Evolutionary conservation across 2,797 vertebrate genomes (phyloP).

Genomic region (Odontamblyopus rebecca): DNA sequence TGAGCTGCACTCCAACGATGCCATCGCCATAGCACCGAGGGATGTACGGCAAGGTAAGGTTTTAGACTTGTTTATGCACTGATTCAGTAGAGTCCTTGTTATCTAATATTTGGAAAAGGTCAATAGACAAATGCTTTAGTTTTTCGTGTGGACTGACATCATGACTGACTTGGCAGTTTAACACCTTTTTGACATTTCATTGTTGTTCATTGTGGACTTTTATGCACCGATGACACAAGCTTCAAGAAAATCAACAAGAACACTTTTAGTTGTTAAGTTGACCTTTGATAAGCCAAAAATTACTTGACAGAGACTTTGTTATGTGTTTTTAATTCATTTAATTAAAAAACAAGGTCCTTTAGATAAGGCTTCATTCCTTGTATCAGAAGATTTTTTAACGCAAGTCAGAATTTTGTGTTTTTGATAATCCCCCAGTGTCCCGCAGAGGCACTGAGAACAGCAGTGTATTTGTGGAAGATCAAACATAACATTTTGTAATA

Average conservation of each 20-base stretch:
- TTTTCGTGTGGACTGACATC: background rate
- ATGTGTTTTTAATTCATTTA: slow-evolving; percentile 54
- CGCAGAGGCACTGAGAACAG: slow-evolving; percentile 39
- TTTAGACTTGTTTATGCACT: slow-evolving; percentile 1
- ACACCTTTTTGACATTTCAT: background rate
- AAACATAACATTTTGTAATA: background rate
- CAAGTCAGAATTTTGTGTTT: slow-evolving; percentile 52
- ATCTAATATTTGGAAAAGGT: background rate
- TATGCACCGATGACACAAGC: background rate
- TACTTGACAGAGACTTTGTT: slow-evolving; percentile 54
- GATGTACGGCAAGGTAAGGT: slow-evolving; percentile 90
- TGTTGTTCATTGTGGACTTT: background rate
- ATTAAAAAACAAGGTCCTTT: slow-evolving; percentile 59
- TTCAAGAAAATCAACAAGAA: slow-evolving; percentile 19
- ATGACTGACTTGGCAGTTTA: background rate
- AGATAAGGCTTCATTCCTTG: slow-evolving; percentile 49
- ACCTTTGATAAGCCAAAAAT: slow-evolving; percentile 33
- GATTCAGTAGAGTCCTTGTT: background rate
- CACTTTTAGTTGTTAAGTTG: slow-evolving; percentile 35
- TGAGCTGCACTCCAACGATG: slow-evolving; percentile 88
- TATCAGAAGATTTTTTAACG: slow-evolving; percentile 70
- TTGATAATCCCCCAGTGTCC: slow-evolving; percentile 56
- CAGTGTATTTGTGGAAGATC: slow-evolving; percentile 21
- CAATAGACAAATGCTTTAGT: background rate
- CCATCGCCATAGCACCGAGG: slow-evolving; percentile 85